These are phyloP conservation scores for Aquatica leii DNA, from an alignment of 2,888 invertebrate species.

Conservation along the genomic window DNA sequence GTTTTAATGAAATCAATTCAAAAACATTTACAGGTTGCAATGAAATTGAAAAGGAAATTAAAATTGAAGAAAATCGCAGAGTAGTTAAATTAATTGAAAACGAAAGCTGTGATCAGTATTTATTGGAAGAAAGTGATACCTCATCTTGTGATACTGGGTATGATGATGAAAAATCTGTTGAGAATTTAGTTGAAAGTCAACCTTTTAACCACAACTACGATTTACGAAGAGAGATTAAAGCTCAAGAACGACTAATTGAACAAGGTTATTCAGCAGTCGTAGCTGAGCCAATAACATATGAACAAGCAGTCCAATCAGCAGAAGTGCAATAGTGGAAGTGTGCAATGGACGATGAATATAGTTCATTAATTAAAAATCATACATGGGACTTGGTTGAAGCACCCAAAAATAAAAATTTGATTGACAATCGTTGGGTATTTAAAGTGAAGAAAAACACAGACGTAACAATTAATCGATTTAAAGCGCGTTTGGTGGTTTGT, in stretches of 20 bases:
- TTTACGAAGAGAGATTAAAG: not conserved
- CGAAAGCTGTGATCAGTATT: no score
- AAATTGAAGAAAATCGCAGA: no score
- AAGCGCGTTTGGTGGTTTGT: not conserved
- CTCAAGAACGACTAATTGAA: not conserved
- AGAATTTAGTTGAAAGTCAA: not conserved
- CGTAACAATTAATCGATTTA: not conserved
- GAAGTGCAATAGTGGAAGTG: not conserved
- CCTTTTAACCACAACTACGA: no score
- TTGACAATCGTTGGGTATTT: not conserved
- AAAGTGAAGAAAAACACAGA: conserved; percentile 3
- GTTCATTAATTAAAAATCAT: not conserved
- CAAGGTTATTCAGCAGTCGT: not conserved
- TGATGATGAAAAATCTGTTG: no score
- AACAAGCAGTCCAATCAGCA: conserved; percentile 2
- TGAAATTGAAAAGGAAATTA: not conserved
- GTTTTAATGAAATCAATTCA: not conserved
- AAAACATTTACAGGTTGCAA: not conserved
- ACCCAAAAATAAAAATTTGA: no score
- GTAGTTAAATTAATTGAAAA: no score
- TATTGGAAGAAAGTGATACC: no score
- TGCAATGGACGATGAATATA: conserved; percentile 2
- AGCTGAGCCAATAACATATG: not conserved
- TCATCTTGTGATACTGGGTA: no score
- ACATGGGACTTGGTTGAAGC: no score